A percentile compares a stretch with the other conserved stretches of the same genome.
Evolutionary conservation across 2,113 vertebrate genomes (phyloP).

Genomic region (Rhabdomys dilectus): DNA sequence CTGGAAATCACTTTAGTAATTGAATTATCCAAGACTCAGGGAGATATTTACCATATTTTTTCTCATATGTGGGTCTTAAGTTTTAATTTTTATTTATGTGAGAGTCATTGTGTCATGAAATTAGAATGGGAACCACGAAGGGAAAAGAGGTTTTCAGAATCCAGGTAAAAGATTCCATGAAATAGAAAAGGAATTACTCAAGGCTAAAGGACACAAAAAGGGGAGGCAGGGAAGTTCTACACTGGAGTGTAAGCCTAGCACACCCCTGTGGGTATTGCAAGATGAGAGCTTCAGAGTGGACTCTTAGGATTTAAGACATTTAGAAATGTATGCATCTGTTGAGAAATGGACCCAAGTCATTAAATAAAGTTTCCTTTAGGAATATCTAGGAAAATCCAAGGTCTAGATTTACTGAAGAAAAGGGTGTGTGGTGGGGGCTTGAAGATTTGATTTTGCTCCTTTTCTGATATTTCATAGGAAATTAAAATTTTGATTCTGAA

Average conservation of each 20-base stretch:
- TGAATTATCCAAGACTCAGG: not conserved
- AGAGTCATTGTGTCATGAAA: not conserved
- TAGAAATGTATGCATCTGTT: not conserved
- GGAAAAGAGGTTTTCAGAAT: not conserved
- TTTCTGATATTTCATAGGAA: not conserved
- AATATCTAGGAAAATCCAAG: not conserved
- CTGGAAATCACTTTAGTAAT: not conserved
- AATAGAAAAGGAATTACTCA: not conserved
- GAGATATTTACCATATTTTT: not conserved
- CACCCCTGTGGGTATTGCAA: too few species aligned
- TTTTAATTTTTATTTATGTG: not conserved
- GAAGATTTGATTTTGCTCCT: constrained; percentile 47
- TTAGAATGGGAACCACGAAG: not conserved
- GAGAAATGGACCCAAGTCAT: not conserved
- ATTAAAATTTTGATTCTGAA: not conserved
- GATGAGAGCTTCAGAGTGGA: too few species aligned
- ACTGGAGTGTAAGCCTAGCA: not conserved
- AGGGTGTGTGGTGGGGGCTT: not conserved
- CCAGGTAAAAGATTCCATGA: too few species aligned
- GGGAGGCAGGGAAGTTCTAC: too few species aligned
- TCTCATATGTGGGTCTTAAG: too few species aligned
- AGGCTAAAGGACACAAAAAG: too few species aligned
- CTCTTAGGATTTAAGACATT: too few species aligned
- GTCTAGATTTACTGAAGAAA: not conserved
- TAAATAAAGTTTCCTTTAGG: not conserved